Evolutionary conservation across 2,888 invertebrate genomes (phyloP), one percentile per base, ranked within the genome.

Genomic region (Idaea dimidiata): DNA sequence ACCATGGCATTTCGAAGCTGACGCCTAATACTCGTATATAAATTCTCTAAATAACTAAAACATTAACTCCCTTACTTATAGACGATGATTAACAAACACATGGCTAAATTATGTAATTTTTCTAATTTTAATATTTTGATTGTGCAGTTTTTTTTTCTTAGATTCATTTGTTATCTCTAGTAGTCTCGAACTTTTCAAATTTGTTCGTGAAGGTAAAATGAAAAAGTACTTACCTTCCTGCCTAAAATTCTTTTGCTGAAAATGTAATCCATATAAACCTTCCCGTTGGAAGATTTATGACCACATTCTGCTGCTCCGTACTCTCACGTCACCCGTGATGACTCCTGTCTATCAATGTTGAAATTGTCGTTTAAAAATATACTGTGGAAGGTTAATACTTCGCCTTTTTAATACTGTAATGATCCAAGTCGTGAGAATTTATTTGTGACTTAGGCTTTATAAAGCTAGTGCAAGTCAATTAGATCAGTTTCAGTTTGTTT

Each of bases 311-410:
- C 80, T 84, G 79, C 76, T 74, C 78, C 79, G 77, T 80, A 79
- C 80, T 80, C 74, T 71, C 81, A 77, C 84, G 79, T 86, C 85
- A 81, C 77, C 76, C 78, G 76, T 80, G 83, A 87, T 85, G 86
- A 84, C 84, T 89, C 78, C 82, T 87, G 87, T 86, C 88, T 84
- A 87, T 88, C 88, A 88, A 86, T 84, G 82, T 78, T 75, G 68
- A 83, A 86, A 85, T 83, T 84, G 80, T 81, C 80, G 73, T 78
- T 78, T 75, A 76, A 74, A 79, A 71, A 68, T 43, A 10, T 43
- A 10, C 43, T 43, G 43, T 10, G 8, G 8, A 43, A 43, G 43
- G 43, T 43, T 43, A 14, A 43, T 14, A 43, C 43, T 43, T 43
- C 10, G 14, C 14, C 43, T 43, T 24, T 24, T 24, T 24, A 24